phyloP scores from a whole-genome alignment of 2,113 vertebrate genomes.

The Orientallactaga bullata region DNA sequence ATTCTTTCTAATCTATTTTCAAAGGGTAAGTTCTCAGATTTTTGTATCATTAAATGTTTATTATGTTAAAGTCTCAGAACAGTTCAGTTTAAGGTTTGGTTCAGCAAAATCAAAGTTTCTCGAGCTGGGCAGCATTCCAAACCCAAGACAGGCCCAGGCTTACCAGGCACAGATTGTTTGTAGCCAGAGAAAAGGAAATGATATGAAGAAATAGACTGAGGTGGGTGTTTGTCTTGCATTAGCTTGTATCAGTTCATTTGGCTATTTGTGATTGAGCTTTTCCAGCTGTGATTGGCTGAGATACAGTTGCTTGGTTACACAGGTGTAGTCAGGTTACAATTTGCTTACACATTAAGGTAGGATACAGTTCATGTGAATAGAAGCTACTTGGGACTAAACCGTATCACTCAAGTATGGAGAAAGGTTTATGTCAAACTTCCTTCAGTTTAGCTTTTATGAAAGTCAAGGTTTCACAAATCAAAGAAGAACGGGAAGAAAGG shows the following conservation, averaged over 20 bases:
- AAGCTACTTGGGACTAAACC: background rate
- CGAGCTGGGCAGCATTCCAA: background rate
- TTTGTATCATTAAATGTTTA: background rate
- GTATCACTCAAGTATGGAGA: background rate
- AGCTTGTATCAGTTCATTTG: background rate
- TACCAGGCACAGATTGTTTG: background rate
- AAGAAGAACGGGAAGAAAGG: background rate
- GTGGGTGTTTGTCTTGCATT: background rate
- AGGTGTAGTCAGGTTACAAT: background rate
- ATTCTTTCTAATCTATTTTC: slow-evolving; percentile 42
- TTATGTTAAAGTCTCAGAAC: background rate
- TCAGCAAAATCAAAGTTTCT: background rate
- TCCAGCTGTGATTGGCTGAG: background rate
- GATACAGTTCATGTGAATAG: too few species aligned
- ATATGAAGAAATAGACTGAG: background rate
- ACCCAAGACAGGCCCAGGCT: background rate
- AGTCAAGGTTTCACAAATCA: slow-evolving; percentile 21
- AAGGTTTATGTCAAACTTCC: background rate
- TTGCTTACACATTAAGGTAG: background rate
- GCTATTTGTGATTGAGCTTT: background rate
- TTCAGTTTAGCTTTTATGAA: background rate
- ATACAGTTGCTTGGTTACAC: background rate
- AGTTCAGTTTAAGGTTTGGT: background rate
- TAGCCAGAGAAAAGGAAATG: background rate
- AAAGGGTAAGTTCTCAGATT: background rate